A percentile compares a stretch with the other conserved stretches of the same genome.
phyloP scores from a whole-genome alignment of 2,113 vertebrate genomes.

The Rhinichthys klamathensis region DNA sequence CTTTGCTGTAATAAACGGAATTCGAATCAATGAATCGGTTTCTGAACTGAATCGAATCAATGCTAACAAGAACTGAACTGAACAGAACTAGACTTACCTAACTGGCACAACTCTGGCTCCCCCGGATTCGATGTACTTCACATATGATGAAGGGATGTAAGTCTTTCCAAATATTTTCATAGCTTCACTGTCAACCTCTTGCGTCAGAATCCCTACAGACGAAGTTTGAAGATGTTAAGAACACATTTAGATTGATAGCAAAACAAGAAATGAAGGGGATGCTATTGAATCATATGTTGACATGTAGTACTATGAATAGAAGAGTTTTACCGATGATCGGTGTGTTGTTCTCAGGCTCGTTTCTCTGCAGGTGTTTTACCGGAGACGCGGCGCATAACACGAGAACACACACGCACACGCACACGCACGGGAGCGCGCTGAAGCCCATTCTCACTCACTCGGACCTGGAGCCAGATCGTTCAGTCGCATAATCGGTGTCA shows the following conservation, averaged over 20 bases:
- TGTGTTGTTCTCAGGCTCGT: slow-evolving; percentile 12
- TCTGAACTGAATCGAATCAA: background rate
- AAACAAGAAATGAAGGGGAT: background rate
- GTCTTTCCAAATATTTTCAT: slow-evolving; percentile 74
- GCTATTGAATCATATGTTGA: background rate
- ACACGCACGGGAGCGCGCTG: background rate
- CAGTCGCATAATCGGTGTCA: background rate
- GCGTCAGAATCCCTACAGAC: slow-evolving; percentile 76
- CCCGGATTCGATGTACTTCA: slow-evolving; percentile 79
- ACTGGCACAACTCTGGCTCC: slow-evolving; percentile 80
- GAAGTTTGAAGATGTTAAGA: background rate
- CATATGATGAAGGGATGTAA: slow-evolving; percentile 80
- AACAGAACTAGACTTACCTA: slow-evolving; percentile 63
- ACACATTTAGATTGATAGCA: background rate
- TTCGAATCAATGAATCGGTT: background rate
- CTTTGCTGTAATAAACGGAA: background rate
- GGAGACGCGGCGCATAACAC: background rate
- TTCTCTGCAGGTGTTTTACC: background rate
- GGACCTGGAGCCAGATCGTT: background rate
- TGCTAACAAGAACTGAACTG: background rate
- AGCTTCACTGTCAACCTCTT: slow-evolving; percentile 68
- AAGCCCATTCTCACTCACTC: background rate
- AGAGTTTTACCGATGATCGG: slow-evolving; percentile 37
- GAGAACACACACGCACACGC: background rate
- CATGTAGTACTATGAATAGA: background rate